Conservation (phyloP, 2,113 vertebrate genomes). For the Trematocara variabile region DNA sequence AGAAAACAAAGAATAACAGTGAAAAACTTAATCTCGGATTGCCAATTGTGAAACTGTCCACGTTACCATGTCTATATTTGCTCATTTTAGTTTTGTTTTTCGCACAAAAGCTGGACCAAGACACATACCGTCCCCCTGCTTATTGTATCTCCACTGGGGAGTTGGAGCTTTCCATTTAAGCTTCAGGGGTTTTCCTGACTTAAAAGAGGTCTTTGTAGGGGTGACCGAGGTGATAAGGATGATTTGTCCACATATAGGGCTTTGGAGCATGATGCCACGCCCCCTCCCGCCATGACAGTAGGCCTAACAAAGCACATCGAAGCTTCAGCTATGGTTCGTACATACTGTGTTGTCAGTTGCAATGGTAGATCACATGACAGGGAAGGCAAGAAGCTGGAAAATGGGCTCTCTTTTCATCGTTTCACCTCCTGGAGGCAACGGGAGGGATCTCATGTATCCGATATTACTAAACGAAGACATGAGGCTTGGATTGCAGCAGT, state of each 20-base stretch:
- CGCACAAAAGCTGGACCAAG: neutral
- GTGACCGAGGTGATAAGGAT: neutral
- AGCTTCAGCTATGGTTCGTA: too few species aligned
- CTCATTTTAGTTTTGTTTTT: neutral
- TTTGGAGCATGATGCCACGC: too few species aligned
- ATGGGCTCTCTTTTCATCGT: too few species aligned
- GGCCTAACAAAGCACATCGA: too few species aligned
- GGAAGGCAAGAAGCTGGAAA: too few species aligned
- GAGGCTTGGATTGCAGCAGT: too few species aligned
- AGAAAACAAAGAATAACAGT: neutral
- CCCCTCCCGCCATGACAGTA: too few species aligned
- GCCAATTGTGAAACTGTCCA: neutral
- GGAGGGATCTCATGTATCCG: too few species aligned
- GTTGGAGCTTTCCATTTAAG: neutral
- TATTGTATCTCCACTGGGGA: neutral
- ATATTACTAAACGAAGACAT: too few species aligned
- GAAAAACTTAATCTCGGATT: neutral
- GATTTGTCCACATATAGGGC: neutral
- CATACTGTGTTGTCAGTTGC: too few species aligned
- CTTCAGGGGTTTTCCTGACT: neutral
- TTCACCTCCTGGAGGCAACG: too few species aligned
- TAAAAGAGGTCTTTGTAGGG: neutral
- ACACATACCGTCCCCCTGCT: neutral
- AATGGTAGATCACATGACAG: too few species aligned
- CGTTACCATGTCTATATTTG: neutral